Conservation (phyloP, 2,797 vertebrate species). For the Tympanoctomys barrerae region DNA sequence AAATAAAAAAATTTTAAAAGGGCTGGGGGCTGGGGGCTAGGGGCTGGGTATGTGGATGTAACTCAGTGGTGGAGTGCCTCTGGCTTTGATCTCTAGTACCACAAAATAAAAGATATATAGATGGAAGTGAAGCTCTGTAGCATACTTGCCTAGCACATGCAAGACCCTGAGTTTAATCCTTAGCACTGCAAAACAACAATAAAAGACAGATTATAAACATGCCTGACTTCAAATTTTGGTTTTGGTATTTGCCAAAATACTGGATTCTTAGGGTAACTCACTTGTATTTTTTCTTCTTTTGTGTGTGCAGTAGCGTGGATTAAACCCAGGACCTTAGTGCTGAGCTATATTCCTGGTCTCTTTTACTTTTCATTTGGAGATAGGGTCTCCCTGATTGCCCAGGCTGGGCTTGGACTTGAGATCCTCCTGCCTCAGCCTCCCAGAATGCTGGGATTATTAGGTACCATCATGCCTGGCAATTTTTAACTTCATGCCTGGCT, state of each 20-base stretch:
- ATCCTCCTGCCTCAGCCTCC: background rate
- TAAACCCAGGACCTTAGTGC: background rate
- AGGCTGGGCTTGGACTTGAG: background rate
- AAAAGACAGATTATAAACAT: background rate
- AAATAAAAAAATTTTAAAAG: background rate
- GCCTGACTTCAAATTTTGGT: background rate
- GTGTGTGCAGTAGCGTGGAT: too few relatives aligned
- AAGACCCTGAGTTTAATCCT: background rate
- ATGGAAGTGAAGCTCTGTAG: background rate
- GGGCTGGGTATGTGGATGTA: background rate
- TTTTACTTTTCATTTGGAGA: background rate
- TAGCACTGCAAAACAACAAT: background rate
- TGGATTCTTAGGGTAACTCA: background rate
- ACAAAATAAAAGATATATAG: background rate
- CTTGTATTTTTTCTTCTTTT: background rate
- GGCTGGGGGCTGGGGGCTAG: background rate
- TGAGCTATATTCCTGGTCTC: background rate
- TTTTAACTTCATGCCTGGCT: background rate
- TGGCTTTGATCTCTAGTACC: background rate
- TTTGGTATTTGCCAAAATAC: background rate
- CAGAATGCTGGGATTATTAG: background rate
- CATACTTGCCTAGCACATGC: background rate
- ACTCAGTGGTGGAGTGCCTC: background rate
- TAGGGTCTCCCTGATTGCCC: background rate
- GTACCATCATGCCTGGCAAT: background rate